Base-by-base conservation (phyloP, 92 coral and sea anemone species). In the Porites divaricata region DNA sequence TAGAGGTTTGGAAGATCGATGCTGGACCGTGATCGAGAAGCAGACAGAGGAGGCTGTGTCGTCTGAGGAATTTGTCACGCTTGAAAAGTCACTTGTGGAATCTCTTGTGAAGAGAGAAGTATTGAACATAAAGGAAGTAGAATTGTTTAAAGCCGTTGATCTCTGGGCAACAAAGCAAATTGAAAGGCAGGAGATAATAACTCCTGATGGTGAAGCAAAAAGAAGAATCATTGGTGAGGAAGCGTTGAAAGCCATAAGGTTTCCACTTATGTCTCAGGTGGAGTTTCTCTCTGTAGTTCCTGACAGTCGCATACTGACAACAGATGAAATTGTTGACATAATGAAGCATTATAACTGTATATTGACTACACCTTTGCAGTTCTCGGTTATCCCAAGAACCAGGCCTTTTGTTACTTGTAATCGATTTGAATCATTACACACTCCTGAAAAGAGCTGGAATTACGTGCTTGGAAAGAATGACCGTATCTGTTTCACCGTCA, bases 91-190 rank as follows among this genome's bases (percentile, higher is more conserved):
- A 12, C 23, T 91, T 28, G 41, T 91, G 10, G 88, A 87, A 35
- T 85, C 89, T 4, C 53, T 91, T 6, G 77, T 91, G 51, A 71
- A 84, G 62, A 81, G 76, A n/a, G 94, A 91, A 35, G 77, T 52
- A 10, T 80, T 91, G 15, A 72, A 78, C 25, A 78, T 83, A 17
- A 81, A 87, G 66, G 91, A 91, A 69, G 76, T 91, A 12, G 87
- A 77, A 19, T 76, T 91, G 67, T 91, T 91, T 56, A 87, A 91
- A 75, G 94, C 94, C 1, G 83, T 88, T 65, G 80, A 88, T 56
- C 83, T 72, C 67, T 87, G 94, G 94, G 89, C 91, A 12, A 88
- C 63, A 7, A 68, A 72, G 14, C 79, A 91, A 75, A 56, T 23
- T 56, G 75, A 17, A 10, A 15, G 21, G 23, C n/a, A 19, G 8